These are phyloP conservation scores for Schlechtendalia chinensis DNA, from an alignment of 1,140 invertebrate species.

Conservation along the genomic window DNA sequence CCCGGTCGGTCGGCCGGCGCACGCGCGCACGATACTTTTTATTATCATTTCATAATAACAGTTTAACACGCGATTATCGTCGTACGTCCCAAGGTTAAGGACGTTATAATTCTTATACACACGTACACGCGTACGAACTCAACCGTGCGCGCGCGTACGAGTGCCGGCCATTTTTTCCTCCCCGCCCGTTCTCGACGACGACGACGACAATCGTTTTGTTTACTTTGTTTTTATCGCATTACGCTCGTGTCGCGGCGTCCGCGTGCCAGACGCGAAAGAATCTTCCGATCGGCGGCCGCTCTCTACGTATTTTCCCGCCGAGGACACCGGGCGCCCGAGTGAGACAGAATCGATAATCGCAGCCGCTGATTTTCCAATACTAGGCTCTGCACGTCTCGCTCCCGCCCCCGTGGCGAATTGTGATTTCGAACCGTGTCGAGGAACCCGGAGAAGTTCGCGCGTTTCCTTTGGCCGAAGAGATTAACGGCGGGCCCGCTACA, in stretches of 20 bases:
- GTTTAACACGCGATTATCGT: neutral
- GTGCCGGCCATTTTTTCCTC: conserved; percentile 39
- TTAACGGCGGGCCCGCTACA: no score
- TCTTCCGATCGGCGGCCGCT: no score
- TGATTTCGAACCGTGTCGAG: no score
- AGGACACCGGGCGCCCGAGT: no score
- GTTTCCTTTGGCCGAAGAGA: no score
- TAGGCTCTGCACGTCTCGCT: no score
- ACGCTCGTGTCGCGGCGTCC: conserved; percentile 12
- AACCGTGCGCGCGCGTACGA: neutral
- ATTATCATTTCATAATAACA: no score
- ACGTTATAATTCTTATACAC: neutral
- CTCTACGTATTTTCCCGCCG: no score
- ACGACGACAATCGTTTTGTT: conserved; percentile 2
- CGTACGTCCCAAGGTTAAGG: conserved; percentile 24
- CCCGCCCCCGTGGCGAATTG: no score
- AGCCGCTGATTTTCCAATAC: no score
- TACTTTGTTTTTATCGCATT: conserved; percentile 38
- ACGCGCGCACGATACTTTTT: neutral
- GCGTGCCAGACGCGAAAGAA: conserved; percentile 41
- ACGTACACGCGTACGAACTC: neutral
- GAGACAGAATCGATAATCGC: no score
- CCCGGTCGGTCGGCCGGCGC: neutral
- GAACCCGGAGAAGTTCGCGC: no score
- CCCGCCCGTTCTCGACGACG: neutral